phyloP scores from a whole-genome alignment of 2,888 invertebrate genomes.

The Mimas tiliae region DNA sequence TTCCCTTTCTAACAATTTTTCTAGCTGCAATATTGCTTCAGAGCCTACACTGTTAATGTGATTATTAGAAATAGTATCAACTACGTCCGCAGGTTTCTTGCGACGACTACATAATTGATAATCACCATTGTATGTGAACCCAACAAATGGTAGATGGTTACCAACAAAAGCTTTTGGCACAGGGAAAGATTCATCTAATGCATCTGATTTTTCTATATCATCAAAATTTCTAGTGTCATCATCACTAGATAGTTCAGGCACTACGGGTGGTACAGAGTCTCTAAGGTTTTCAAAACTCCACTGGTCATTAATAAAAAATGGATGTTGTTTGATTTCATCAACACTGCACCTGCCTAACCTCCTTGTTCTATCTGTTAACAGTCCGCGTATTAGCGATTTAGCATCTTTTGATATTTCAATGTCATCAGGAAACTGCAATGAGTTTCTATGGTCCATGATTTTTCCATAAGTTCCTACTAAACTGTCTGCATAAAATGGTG shows the following conservation, averaged over 20 bases:
- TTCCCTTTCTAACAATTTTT: slow-evolving; percentile 90
- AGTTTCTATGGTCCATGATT: slow-evolving; percentile 99
- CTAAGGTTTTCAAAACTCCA: slow-evolving; percentile 99
- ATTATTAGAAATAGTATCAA: slow-evolving; percentile 87
- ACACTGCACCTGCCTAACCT: slow-evolving; percentile 96
- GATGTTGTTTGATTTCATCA: slow-evolving; percentile 96
- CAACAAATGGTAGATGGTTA: slow-evolving; percentile 99
- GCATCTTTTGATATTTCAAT: slow-evolving; percentile 95
- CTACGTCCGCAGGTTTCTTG: slow-evolving; percentile 82
- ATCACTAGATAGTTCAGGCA: slow-evolving; percentile 97
- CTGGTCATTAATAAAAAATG: slow-evolving; percentile 97
- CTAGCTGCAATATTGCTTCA: slow-evolving; percentile 88
- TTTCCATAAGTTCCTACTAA: slow-evolving; percentile 99
- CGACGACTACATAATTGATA: slow-evolving; percentile 89
- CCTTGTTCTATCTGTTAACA: slow-evolving; percentile 95
- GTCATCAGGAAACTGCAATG: slow-evolving; percentile 97
- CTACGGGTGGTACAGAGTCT: slow-evolving; percentile 97
- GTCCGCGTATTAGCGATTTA: slow-evolving; percentile 95
- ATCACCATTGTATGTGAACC: slow-evolving; percentile 98
- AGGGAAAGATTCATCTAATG: slow-evolving; percentile 96
- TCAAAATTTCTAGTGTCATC: slow-evolving; percentile 99
- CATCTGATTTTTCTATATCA: slow-evolving; percentile 97
- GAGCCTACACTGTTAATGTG: slow-evolving; percentile 86
- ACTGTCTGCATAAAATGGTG: slow-evolving; percentile 99
- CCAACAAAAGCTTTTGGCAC: slow-evolving; percentile 99